Percentiles rank a stretch among this genome's conserved stretches.
These are phyloP conservation scores for Amphiprion percula DNA, from an alignment of 2,113 vertebrate genomes.

Conservation along the genomic window DNA sequence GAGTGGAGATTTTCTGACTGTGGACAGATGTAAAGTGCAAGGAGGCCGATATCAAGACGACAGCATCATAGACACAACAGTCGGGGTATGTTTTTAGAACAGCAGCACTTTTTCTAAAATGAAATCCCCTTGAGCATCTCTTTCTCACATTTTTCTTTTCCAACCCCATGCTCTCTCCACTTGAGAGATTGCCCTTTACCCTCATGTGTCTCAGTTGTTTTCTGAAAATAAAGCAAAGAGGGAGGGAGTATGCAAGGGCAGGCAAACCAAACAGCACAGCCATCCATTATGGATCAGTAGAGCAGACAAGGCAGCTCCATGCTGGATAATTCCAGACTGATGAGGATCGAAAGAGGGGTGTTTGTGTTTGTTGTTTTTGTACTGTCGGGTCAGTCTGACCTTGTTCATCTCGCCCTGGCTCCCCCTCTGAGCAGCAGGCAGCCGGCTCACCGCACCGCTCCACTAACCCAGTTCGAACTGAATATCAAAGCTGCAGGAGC, in stretches of 20 bases:
- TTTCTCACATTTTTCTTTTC: conserved; percentile 38
- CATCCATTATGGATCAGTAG: conserved; percentile 70
- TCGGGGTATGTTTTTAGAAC: conserved; percentile 73
- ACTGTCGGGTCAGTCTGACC: conserved; percentile 43
- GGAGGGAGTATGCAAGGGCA: conserved; percentile 18
- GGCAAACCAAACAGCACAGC: conserved; percentile 50
- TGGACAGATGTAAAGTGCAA: conserved; percentile 80
- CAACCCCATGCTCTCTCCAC: conserved; percentile 12
- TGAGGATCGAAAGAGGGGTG: conserved; percentile 46
- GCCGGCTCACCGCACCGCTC: conserved; percentile 8
- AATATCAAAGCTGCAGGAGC: conserved; percentile 38
- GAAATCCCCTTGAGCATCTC: conserved; percentile 23
- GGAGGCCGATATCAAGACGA: conserved; percentile 78
- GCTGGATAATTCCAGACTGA: conserved; percentile 45
- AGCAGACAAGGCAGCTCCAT: conserved; percentile 36
- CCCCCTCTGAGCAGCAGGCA: conserved; percentile 21
- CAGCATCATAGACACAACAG: conserved; percentile 65
- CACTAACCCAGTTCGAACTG: conserved; percentile 43
- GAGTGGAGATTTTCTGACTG: conserved; percentile 79
- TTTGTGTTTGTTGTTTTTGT: conserved; percentile 47
- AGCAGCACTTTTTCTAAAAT: not conserved
- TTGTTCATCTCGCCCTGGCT: conserved; percentile 13
- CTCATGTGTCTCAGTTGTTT: conserved; percentile 54
- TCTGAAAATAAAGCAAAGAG: conserved; percentile 23
- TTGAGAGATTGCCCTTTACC: conserved; percentile 37